Conservation (phyloP, 2,797 vertebrate species). For the Mallotus villosus region DNA sequence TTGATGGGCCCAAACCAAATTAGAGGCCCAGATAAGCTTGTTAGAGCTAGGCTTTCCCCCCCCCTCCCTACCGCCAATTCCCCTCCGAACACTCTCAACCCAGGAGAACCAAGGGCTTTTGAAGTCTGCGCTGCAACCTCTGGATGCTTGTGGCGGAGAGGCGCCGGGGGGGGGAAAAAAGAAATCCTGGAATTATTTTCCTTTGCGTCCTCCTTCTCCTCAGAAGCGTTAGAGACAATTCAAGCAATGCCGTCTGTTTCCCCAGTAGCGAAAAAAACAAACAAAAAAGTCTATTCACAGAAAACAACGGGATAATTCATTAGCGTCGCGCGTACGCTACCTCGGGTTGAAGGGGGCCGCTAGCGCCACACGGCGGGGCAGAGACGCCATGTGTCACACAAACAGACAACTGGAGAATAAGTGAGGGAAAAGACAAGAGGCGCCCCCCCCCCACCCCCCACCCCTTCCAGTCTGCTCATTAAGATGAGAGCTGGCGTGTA, state of each 20-base stretch:
- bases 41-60: slow-evolving; percentile 57
- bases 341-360: neutral
- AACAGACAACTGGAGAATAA: slow-evolving; percentile 26
- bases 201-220: slow-evolving; percentile 16
- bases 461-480: slow-evolving; percentile 47
- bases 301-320: slow-evolving; percentile 30
- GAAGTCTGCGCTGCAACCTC: slow-evolving; percentile 45
- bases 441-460: neutral
- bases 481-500: slow-evolving; percentile 36
- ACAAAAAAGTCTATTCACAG: no score
- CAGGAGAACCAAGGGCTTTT: slow-evolving; percentile 37
- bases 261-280: neutral
- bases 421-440: no score
- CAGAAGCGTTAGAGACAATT: slow-evolving; percentile 40
- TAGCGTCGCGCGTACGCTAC: neutral
- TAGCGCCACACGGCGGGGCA: slow-evolving; percentile 14
- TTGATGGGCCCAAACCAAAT: slow-evolving; percentile 70
- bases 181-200: slow-evolving; percentile 33
- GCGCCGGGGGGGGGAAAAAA: slow-evolving; percentile 41
- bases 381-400: slow-evolving; percentile 38
- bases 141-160: slow-evolving; percentile 43
- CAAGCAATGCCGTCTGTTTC: slow-evolving; percentile 15
- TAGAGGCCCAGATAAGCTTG: slow-evolving; percentile 70
- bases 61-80: slow-evolving; percentile 5
- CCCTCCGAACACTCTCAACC: slow-evolving; percentile 44